A percentile compares a stretch with the other conserved stretches of the same genome.
Conservation (phyloP, 1,140 invertebrate species). For the Magallana gigas region DNA sequence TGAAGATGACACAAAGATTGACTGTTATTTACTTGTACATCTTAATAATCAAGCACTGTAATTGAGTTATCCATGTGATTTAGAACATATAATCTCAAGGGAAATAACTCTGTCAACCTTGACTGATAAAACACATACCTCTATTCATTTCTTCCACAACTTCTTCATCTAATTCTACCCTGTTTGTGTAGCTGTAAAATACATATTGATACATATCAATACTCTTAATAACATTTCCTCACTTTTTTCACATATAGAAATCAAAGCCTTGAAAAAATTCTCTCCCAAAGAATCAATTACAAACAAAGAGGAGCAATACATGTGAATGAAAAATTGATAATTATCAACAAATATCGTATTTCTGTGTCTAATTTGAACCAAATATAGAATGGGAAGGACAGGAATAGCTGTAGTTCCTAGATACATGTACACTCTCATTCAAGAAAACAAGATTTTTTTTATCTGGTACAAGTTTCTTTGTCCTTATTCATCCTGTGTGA, state of each 20-base stretch:
- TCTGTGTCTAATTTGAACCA: too few relatives aligned
- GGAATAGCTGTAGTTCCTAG: too few relatives aligned
- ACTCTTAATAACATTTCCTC: background rate
- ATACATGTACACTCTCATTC: too few relatives aligned
- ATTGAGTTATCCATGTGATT: too few relatives aligned
- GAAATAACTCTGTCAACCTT: constrained; percentile 6
- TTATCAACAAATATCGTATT: too few relatives aligned
- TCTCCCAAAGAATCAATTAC: background rate
- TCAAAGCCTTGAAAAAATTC: background rate
- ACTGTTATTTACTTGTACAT: too few relatives aligned
- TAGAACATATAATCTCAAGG: background rate
- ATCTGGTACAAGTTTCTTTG: background rate
- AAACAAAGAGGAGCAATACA: too few relatives aligned
- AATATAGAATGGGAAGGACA: too few relatives aligned
- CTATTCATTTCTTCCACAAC: constrained; percentile 61
- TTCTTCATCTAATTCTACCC: constrained; percentile 59
- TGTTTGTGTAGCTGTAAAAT: constrained; percentile 35
- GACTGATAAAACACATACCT: constrained; percentile 47
- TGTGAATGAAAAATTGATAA: too few relatives aligned
- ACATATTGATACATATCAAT: background rate
- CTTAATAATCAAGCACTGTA: too few relatives aligned
- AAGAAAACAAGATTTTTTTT: background rate
- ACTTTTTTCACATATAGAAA: background rate
- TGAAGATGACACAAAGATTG: too few relatives aligned
- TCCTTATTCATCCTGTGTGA: background rate